Base-by-base conservation (phyloP, 1,140 invertebrate species). In the Meloidogyne hapla region DNA sequence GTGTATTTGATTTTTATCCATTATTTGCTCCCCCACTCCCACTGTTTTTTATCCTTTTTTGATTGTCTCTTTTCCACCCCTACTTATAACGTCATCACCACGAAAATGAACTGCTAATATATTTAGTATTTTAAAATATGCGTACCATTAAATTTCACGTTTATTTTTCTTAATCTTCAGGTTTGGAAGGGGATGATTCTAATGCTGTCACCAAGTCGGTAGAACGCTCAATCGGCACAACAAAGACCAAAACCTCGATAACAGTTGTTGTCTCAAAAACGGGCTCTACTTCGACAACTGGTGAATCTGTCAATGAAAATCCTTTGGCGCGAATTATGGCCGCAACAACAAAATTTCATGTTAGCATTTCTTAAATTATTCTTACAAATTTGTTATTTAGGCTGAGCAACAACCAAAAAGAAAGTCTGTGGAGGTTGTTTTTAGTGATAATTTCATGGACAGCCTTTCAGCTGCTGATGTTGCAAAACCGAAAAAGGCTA, bases 371-470 rank as follows among this genome's bases (percentile, higher is more conserved):
- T 70, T 25, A 18, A 1, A 21, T 23, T 42, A 56, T 70, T 15
- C n/a, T 21, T 56, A 6, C 13, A 40, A 10, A 68, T 42, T 40
- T 21, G 23, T 38, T 12, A 69, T 69, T 69, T 45, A 70, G 69
- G 69, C 69, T 6, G 69, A 45, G 38, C 69, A 26, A 42, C 69
- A 70, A 9, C 69, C 69, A n/a, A 70, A 70, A n/a, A 23, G 69
- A 33, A 70, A 70, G 40, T n/a, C 33, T 2, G 69, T 45, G 23
- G 69, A 70, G 9, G 69, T 70, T 23, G 61, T 70, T 45, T 70
- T 70, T 28, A 56, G 45, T 18, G 69, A 70, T 10, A 70, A 45
- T n/a, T 70, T 70, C n/a, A 70, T 70, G 69, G 69, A 70, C n/a
- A 70, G 69, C 61, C n/a, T 70, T 18, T 70, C 45, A 45, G 40